Percentiles rank a stretch among this genome's conserved stretches.
Conservation (phyloP, 2,888 invertebrate species). For the Drosophila affinis region DNA sequence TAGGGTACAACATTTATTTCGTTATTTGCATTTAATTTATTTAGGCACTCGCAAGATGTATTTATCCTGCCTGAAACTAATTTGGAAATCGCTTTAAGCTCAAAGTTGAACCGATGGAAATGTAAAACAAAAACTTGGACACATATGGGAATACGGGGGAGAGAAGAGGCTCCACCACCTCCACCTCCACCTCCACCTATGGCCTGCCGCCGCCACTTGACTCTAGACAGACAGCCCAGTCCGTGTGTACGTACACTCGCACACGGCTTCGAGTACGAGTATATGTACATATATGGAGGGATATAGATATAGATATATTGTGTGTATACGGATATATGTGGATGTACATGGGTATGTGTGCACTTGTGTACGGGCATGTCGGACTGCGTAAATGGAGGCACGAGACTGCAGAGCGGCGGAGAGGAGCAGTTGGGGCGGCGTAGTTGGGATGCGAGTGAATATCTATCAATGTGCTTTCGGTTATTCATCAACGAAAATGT, state of each 20-base stretch:
- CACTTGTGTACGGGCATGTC: slow-evolving; percentile 14
- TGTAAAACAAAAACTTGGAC: slow-evolving; percentile 19
- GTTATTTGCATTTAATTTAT: not conserved
- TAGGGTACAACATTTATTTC: too few relatives aligned
- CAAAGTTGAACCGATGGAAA: slow-evolving; percentile 13
- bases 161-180: slow-evolving; percentile 6
- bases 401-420: not conserved
- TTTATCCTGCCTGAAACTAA: not conserved
- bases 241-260: not conserved
- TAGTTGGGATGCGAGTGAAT: slow-evolving; percentile 30
- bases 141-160: slow-evolving; percentile 16
- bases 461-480: slow-evolving; percentile 79
- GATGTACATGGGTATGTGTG: not conserved
- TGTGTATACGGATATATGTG: not conserved
- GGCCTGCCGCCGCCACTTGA: slow-evolving; percentile 26
- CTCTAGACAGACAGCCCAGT: slow-evolving; percentile 29
- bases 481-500: slow-evolving; percentile 81
- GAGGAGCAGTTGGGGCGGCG: not conserved
- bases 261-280: not conserved
- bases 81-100: slow-evolving; percentile 12
- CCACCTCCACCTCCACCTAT: not conserved
- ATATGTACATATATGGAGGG: slow-evolving; percentile 10
- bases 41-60: too few relatives aligned
- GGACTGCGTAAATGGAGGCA: slow-evolving; percentile 5
- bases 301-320: slow-evolving; percentile 17